Percentiles rank a stretch among this genome's conserved stretches.
phyloP scores from a whole-genome alignment of 2,113 vertebrate genomes.

The Carassius gibelio region DNA sequence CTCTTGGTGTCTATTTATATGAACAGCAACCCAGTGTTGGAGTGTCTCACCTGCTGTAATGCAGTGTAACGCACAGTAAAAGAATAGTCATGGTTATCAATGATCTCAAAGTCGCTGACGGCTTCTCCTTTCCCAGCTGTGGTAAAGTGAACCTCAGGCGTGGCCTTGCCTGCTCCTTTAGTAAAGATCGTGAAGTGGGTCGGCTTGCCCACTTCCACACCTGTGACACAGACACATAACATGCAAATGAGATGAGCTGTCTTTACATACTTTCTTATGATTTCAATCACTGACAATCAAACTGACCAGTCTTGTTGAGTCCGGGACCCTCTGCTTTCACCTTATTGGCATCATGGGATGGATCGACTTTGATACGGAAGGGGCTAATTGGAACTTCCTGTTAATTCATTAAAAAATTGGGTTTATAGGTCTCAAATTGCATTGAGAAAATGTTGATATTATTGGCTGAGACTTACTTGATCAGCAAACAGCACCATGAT shows the following conservation, averaged over 20 bases:
- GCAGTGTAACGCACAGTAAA: conserved; percentile 92
- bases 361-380: conserved; percentile 93
- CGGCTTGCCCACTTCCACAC: conserved; percentile 90
- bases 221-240: conserved; percentile 64
- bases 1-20: not conserved
- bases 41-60: conserved; percentile 80
- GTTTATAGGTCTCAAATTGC: not conserved
- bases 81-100: conserved; percentile 93
- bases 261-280: not conserved
- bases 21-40: not conserved
- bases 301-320: conserved; percentile 83
- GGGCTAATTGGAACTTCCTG: conserved; percentile 95
- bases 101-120: conserved; percentile 89
- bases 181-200: conserved; percentile 93
- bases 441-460: not conserved
- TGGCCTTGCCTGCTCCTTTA: conserved; percentile 90
- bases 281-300: not conserved
- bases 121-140: conserved; percentile 75
- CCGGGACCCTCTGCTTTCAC: conserved; percentile 90
- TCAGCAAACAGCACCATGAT: conserved; percentile 97
- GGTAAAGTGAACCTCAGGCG: conserved; percentile 83
- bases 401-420: not conserved
- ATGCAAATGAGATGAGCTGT: not conserved
- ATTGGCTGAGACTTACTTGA: conserved; percentile 76
- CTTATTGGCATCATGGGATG: conserved; percentile 90